phyloP scores from a whole-genome alignment of 2,797 vertebrate genomes.

The Chaunax sp. region DNA sequence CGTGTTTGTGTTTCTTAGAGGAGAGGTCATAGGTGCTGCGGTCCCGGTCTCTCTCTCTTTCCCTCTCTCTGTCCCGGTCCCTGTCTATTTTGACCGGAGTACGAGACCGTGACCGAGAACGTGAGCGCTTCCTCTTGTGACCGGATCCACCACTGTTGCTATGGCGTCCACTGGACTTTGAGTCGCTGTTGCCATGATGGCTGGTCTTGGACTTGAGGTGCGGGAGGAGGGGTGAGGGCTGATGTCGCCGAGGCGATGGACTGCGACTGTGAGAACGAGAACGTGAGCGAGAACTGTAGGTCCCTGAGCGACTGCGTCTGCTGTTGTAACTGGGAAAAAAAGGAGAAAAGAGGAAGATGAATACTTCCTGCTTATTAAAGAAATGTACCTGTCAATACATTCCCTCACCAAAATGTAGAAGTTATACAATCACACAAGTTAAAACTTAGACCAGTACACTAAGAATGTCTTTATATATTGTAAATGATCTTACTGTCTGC shows the following conservation, averaged over 20 bases:
- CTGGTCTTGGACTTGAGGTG: constrained; percentile 90
- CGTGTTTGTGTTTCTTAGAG: constrained; percentile 96
- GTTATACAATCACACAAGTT: background rate
- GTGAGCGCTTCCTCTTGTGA: constrained; percentile 95
- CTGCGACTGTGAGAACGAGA: constrained; percentile 97
- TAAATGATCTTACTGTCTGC: constrained; percentile 90
- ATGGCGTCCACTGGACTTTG: constrained; percentile 90
- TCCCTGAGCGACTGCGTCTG: constrained; percentile 94
- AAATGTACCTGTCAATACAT: background rate
- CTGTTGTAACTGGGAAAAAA: constrained; percentile 89
- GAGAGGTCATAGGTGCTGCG: constrained; percentile 88
- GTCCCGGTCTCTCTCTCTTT: constrained; percentile 84
- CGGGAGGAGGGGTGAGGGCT: constrained; percentile 89
- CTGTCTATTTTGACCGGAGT: constrained; percentile 85
- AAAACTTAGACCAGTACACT: background rate
- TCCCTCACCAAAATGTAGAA: rapidly evolving
- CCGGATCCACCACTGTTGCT: constrained; percentile 75
- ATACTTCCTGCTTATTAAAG: background rate
- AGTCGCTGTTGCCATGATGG: constrained; percentile 89
- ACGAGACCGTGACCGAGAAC: constrained; percentile 88
- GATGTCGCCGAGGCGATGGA: constrained; percentile 91
- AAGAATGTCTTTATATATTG: no score
- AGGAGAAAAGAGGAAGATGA: background rate
- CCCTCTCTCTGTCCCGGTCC: constrained; percentile 80
- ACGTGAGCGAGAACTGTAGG: constrained; percentile 95